Evolutionary conservation across 2,888 invertebrate species (phyloP), one percentile per base, ranked within the genome.

Genomic region (Drosophila anceps): DNA sequence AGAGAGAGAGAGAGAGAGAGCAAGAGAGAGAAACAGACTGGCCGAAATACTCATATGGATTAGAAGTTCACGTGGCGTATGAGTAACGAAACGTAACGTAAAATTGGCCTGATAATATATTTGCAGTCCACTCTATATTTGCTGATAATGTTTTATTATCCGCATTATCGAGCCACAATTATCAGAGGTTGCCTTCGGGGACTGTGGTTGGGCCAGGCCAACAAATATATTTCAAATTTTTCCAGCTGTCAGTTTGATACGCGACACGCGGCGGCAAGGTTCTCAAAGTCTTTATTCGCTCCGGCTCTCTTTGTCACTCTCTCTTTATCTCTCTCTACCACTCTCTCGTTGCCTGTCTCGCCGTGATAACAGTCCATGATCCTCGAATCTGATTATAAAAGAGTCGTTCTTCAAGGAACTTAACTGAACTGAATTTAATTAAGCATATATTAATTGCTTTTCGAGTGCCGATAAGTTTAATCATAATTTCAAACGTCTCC

Each of bases 91-190:
- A 48, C 51, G 35, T 6, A 27, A n/a, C 54, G 12, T 50, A 20
- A 18, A 33, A 33, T 50, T 7, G 9, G 43, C 31, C 43, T 57
- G 43, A 57, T 57, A 57, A 77, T 57, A 44, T 80, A 60, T 80
- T 70, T 54, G 64, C 57, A 57, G 51, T 55, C 69, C 39, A 29
- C 8, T 27, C 12, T 29, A 58, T 63, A 51, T 39, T 59, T 59
- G 43, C 77, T 76, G 77, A 81, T 78, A 78, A 51, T 64, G 58
- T 69, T 75, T 65, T 75, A 79, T 69, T 67, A 67, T 69, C 64
- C 80, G 76, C 33, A 62, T 86, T 83, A 83, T 89, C 88, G 73
- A 64, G 48, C 79, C 64, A 59, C 70, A 73, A 65, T 88, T 80
- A 76, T 79, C 74, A 59, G 41, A 27, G 18, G 10, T 37, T 29